A percentile compares a stretch with the other conserved stretches of the same genome.
phyloP scores from a whole-genome alignment of 1,140 invertebrate species.

The Drosophila bipectinata region DNA sequence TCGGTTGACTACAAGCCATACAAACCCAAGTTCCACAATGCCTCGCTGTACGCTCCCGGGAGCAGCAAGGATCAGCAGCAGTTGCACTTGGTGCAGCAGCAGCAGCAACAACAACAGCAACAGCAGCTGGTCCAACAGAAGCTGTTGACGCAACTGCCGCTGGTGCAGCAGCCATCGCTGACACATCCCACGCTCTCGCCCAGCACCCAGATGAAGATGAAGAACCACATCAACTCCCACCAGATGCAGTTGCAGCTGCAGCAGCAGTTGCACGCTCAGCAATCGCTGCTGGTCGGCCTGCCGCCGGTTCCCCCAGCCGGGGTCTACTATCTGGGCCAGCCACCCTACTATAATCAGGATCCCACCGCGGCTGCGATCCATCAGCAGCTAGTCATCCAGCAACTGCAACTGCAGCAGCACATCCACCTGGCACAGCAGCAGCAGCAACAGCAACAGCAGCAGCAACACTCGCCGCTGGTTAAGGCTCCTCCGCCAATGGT shows the following conservation, averaged over 20 bases:
- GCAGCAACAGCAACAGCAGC: slow-evolving; percentile 49
- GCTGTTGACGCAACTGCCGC: slow-evolving; percentile 44
- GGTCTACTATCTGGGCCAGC: slow-evolving; percentile 66
- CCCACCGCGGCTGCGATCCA: slow-evolving; percentile 67
- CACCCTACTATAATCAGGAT: slow-evolving; percentile 56
- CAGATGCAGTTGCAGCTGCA: slow-evolving; percentile 75
- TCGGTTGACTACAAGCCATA: slow-evolving; percentile 85
- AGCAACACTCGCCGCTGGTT: slow-evolving; percentile 51
- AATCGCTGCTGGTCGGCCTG: slow-evolving; percentile 51
- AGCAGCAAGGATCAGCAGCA: slow-evolving; percentile 57
- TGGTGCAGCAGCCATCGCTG: slow-evolving; percentile 42
- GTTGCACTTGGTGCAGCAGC: slow-evolving; percentile 34
- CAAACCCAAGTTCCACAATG: slow-evolving; percentile 92
- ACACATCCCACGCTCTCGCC: slow-evolving; percentile 74
- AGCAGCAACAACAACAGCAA: slow-evolving; percentile 36
- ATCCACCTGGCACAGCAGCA: slow-evolving; percentile 58
- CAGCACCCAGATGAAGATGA: slow-evolving; percentile 77
- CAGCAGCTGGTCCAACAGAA: slow-evolving; percentile 53
- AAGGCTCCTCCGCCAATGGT: slow-evolving; percentile 47
- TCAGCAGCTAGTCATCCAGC: slow-evolving; percentile 64
- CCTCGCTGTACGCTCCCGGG: slow-evolving; percentile 84
- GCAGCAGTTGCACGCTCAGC: slow-evolving; percentile 65
- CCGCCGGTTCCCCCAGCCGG: slow-evolving; percentile 43
- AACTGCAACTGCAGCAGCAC: slow-evolving; percentile 67
- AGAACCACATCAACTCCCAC: slow-evolving; percentile 78